These are phyloP conservation scores for Pomacea maculata DNA, from an alignment of 1,140 invertebrate genomes.

Conservation along the genomic window DNA sequence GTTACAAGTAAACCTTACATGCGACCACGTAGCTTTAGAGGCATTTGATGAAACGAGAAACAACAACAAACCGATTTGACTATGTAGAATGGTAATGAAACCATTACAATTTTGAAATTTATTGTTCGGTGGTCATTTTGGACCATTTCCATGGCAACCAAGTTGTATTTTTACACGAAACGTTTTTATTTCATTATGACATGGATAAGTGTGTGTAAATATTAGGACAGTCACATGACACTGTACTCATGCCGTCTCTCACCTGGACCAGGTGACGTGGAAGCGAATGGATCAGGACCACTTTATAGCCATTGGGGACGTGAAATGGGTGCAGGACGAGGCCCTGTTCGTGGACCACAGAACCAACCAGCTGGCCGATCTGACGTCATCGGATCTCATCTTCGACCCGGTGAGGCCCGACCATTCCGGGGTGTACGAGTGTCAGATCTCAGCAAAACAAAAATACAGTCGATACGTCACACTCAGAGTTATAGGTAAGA, in stretches of 20 bases:
- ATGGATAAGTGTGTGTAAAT: too few relatives aligned
- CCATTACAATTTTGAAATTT: background rate
- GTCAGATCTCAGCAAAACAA: slow-evolving; percentile 18
- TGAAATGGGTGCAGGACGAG: slow-evolving; percentile 15
- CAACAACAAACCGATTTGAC: too few relatives aligned
- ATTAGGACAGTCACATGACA: background rate
- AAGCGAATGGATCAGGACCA: slow-evolving; percentile 18
- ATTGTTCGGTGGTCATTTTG: background rate
- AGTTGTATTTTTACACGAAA: background rate
- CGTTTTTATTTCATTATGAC: background rate
- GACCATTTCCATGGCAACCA: background rate
- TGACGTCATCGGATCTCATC: slow-evolving; percentile 21
- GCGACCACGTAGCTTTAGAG: too few relatives aligned
- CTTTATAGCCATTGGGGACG: slow-evolving; percentile 16
- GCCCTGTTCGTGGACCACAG: slow-evolving; percentile 15
- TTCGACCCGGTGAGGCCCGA: slow-evolving; percentile 15
- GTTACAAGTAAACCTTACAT: too few relatives aligned
- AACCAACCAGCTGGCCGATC: slow-evolving; percentile 16
- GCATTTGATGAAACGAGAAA: too few relatives aligned
- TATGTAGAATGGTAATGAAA: background rate
- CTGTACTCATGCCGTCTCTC: background rate
- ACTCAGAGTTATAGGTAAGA: slow-evolving; percentile 16
- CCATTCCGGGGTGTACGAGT: slow-evolving; percentile 21
- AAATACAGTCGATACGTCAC: slow-evolving; percentile 5
- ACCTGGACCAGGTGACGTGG: slow-evolving; percentile 17